These are phyloP conservation scores for Nannospalax galili DNA, from an alignment of 2,113 vertebrate species.

Conservation along the genomic window DNA sequence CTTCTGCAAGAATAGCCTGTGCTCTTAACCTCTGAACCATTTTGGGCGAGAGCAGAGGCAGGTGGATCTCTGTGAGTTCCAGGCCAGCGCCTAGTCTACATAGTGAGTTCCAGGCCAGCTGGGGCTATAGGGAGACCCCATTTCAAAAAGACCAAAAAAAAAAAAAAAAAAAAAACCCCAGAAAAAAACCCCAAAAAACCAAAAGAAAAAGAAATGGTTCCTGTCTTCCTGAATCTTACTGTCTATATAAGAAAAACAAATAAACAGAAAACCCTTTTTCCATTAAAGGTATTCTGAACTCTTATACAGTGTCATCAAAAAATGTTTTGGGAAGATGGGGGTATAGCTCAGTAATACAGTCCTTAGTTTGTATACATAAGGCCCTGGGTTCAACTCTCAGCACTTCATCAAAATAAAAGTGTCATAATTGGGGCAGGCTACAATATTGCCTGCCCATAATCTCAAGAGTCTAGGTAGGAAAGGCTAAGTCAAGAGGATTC, in stretches of 20 bases:
- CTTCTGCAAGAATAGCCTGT: no score
- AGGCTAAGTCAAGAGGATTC: neutral
- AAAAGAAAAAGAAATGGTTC: constrained; percentile 24
- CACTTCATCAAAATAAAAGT: neutral
- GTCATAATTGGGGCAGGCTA: neutral
- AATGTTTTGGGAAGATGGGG: neutral
- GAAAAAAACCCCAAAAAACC: constrained; percentile 36
- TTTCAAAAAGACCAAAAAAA: neutral
- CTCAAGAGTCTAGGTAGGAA: neutral
- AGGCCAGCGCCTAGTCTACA: neutral
- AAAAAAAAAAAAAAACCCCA: neutral
- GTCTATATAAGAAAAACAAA: neutral
- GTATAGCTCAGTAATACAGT: neutral
- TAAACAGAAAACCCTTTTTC: neutral
- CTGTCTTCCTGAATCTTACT: constrained; percentile 1
- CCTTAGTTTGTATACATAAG: neutral
- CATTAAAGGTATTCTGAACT: constrained; percentile 9
- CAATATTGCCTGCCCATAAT: neutral
- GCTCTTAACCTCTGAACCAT: no score
- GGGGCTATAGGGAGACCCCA: neutral
- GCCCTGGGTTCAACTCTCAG: neutral
- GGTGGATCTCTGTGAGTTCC: no score
- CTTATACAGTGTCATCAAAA: neutral
- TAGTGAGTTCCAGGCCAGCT: neutral
- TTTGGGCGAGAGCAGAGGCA: no score